These are phyloP conservation scores for Halesus radiatus DNA, from an alignment of 1,140 invertebrate genomes.

Conservation along the genomic window DNA sequence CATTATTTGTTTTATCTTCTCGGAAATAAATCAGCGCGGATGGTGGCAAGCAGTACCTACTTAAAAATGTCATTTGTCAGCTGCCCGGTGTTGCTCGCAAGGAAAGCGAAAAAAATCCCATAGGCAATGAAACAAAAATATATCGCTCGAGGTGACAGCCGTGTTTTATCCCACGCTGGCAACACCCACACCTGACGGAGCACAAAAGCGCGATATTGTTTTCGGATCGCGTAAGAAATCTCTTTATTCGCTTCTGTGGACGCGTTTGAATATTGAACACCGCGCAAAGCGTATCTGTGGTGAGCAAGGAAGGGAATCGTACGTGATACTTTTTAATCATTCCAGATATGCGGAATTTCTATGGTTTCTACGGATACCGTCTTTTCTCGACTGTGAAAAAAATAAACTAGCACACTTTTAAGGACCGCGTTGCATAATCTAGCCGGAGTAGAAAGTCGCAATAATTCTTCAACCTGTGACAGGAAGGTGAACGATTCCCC, in stretches of 20 bases:
- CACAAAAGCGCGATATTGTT: slow-evolving; percentile 56
- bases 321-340: slow-evolving; percentile 36
- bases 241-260: slow-evolving; percentile 51
- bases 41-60: slow-evolving; percentile 20
- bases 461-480: too few species aligned
- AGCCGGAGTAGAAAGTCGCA: too few species aligned
- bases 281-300: slow-evolving; percentile 26
- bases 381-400: too few species aligned
- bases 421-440: too few species aligned
- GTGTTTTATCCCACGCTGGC: slow-evolving; percentile 52
- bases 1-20: slow-evolving; percentile 27
- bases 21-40: slow-evolving; percentile 28
- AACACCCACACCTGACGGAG: slow-evolving; percentile 56
- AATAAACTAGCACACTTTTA: too few species aligned
- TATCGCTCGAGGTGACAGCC: slow-evolving; percentile 43
- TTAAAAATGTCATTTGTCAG: slow-evolving; percentile 38
- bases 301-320: background rate
- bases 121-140: slow-evolving; percentile 45
- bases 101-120: slow-evolving; percentile 38
- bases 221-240: slow-evolving; percentile 57
- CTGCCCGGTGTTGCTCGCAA: slow-evolving; percentile 26
- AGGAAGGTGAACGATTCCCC: too few species aligned
- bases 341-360: background rate
- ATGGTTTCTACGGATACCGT: too few species aligned
- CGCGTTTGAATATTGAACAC: slow-evolving; percentile 45